Evolutionary conservation across 2,888 invertebrate species (phyloP).

Genomic region (Leptopterna dolabrata): DNA sequence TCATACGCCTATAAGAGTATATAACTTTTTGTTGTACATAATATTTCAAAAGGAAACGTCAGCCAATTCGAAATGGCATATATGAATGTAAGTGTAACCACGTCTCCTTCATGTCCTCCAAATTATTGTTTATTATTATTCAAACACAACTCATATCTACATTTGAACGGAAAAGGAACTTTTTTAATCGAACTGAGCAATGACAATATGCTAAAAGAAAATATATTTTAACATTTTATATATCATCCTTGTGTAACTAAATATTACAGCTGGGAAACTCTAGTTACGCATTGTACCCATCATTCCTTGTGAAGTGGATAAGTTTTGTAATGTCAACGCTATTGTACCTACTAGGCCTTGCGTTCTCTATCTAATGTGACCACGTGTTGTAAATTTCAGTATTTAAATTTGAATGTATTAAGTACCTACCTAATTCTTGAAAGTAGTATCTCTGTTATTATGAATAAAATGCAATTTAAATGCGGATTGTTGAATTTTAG

Average conservation of each 20-base stretch:
- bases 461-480: neutral
- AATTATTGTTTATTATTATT: neutral
- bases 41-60: too few relatives aligned
- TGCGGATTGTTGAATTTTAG: neutral
- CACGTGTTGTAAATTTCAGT: constrained; percentile 11
- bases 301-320: neutral
- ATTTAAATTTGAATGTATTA: constrained; percentile 8
- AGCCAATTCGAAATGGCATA: too few relatives aligned
- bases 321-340: constrained; percentile 7
- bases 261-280: neutral
- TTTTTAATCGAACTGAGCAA: constrained; percentile 44
- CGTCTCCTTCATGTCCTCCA: too few relatives aligned
- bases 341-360: constrained; percentile 7
- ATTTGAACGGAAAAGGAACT: neutral
- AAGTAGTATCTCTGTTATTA: constrained; percentile 8
- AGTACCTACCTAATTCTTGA: neutral
- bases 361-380: neutral
- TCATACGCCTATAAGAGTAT: too few relatives aligned
- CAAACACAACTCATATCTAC: neutral
- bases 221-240: constrained; percentile 48
- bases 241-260: constrained; percentile 1
- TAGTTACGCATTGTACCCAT: neutral
- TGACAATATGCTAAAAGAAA: constrained; percentile 48
- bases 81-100: too few relatives aligned
- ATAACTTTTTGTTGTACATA: too few relatives aligned